These are phyloP conservation scores for Pluvianellus socialis DNA, from an alignment of 2,113 vertebrate species.

Conservation along the genomic window DNA sequence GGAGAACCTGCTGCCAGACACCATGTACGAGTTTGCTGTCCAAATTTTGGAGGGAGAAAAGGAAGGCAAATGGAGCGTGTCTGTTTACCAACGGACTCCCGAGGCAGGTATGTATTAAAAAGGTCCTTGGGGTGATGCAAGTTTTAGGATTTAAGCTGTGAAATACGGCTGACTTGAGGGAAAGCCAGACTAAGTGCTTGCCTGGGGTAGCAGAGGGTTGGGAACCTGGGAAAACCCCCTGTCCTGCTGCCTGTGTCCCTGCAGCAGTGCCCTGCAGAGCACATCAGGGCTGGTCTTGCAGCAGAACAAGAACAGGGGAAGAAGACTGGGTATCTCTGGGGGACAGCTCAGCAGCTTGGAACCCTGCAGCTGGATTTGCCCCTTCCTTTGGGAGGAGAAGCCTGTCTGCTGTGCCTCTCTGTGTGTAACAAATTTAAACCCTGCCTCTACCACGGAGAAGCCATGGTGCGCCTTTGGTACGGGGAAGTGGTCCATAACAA, in stretches of 20 bases:
- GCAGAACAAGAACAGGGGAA: neutral
- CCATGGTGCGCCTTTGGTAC: neutral
- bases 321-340: neutral
- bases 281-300: neutral
- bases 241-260: neutral
- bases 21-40: slow-evolving; percentile 96
- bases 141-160: neutral
- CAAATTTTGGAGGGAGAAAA: slow-evolving; percentile 85
- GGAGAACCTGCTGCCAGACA: slow-evolving; percentile 86
- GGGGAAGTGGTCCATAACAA: neutral
- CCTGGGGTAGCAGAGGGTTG: neutral
- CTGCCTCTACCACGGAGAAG: neutral
- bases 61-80: slow-evolving; percentile 89
- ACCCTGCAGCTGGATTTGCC: neutral
- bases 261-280: neutral
- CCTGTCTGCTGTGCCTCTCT: neutral
- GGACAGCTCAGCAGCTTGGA: neutral
- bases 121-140: neutral
- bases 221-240: neutral
- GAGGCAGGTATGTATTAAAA: slow-evolving; percentile 86
- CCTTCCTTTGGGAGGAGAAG: neutral
- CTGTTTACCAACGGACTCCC: slow-evolving; percentile 94
- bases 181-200: neutral
- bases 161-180: neutral
- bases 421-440: neutral